Evolutionary conservation across 2,113 vertebrate genomes (phyloP).

Genomic region (Formicarius rufipectus): DNA sequence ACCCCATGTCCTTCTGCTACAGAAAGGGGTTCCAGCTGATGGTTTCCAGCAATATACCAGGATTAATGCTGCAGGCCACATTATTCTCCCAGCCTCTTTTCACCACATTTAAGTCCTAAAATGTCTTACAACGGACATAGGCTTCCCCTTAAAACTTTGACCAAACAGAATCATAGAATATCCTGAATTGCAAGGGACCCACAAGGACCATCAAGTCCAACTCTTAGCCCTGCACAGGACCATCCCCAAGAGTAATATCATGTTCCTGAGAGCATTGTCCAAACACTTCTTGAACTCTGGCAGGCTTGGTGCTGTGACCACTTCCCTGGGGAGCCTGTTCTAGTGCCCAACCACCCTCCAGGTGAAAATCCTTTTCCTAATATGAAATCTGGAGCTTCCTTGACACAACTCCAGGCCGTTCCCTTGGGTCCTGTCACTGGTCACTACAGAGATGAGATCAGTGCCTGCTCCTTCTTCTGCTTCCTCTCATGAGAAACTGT

Average conservation of each 20-base stretch:
- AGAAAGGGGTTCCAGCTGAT: background rate
- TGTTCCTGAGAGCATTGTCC: background rate
- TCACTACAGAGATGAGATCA: background rate
- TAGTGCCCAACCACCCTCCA: background rate
- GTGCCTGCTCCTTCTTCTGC: background rate
- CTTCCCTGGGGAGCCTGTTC: background rate
- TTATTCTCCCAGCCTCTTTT: background rate
- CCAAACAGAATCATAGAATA: background rate
- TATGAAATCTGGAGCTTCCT: background rate
- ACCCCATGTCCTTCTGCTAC: background rate
- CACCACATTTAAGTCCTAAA: background rate
- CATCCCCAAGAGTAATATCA: background rate
- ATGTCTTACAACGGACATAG: background rate
- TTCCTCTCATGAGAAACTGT: background rate
- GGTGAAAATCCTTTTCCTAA: background rate
- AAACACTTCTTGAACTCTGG: background rate
- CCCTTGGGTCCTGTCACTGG: background rate
- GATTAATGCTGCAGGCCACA: background rate
- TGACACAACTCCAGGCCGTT: background rate
- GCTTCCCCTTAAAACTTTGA: background rate
- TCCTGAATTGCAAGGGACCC: background rate
- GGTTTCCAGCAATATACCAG: background rate
- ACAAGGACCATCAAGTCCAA: background rate
- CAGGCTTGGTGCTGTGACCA: background rate
- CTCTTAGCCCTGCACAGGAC: background rate